Base-by-base conservation (phyloP, 2,888 invertebrate genomes). In the Eupsilia transversa region DNA sequence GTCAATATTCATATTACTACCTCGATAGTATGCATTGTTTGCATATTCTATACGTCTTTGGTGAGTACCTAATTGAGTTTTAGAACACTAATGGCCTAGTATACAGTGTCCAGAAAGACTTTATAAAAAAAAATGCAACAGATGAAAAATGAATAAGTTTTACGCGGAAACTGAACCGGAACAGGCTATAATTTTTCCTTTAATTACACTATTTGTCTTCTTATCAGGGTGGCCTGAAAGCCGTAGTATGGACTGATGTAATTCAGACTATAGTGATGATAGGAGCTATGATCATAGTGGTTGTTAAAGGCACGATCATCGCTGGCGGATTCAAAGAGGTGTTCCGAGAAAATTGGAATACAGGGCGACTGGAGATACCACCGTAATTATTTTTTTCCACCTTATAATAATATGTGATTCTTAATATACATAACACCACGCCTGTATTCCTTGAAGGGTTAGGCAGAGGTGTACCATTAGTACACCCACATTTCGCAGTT, bases 11-110 rank as follows among this genome's bases (percentile, higher is more conserved):
- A 98, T 90, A 96, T 97, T 41, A 97, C 98, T 0, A 98, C 98
- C 3, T 97, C 98, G 1, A 95, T 98, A 30, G 98, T 98, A 6
- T 98, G 98, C 82, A 90, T 97, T 27, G 97, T 98, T 41, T 98
- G 98, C 91, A 98, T 98, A 89, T 98, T 98, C 91, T 98, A 98
- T 89, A 98, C 98, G 0, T 97, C 97, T 77, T 96, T 98, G 93
- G 98, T 98, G 94, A 96, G 97, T 84, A 54, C 10, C 14, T 54
- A 43, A 43, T 61, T 67, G 1, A 27, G 5, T 43, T 79, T 49
- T 65, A 33, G 14, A 33, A 43, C 14, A 46, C 14, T 14, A 20
- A 27, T 12, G 7, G 3, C n/a, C 27, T 41, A 7, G 43, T 49
- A 38, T 3, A 27, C n/a, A 41, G 4, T 68, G 12, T 14, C 43